Percentiles rank a stretch among this genome's conserved stretches.
phyloP scores from a whole-genome alignment of 2,888 invertebrate species.

The Onthophagus sagittarius region DNA sequence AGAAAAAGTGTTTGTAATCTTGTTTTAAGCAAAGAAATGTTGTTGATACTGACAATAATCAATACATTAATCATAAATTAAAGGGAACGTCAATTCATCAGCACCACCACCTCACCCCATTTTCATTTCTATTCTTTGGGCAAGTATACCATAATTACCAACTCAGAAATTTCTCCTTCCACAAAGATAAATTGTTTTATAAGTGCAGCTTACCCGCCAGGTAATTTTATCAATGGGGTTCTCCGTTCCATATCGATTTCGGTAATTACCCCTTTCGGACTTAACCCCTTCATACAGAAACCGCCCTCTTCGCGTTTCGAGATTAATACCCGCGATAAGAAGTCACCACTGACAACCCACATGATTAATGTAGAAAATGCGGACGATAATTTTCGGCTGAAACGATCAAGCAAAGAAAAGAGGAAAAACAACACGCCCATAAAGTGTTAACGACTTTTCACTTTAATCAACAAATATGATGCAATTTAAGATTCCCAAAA shows the following conservation, averaged over 20 bases:
- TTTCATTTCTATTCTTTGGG: background rate
- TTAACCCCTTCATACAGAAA: background rate
- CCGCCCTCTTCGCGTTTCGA: slow-evolving; percentile 4
- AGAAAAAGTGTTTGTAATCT: too few species aligned
- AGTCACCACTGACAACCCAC: slow-evolving; percentile 2
- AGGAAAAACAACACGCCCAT: background rate
- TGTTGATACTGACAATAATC: too few species aligned
- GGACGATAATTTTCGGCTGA: slow-evolving; percentile 5
- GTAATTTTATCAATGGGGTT: slow-evolving; percentile 16
- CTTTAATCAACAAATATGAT: background rate
- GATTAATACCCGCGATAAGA: slow-evolving; percentile 15
- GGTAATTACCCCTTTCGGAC: slow-evolving; percentile 16
- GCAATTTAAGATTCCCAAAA: too few species aligned
- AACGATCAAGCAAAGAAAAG: background rate
- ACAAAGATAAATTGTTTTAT: slow-evolving; percentile 22
- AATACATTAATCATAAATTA: too few species aligned
- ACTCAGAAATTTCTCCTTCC: slow-evolving; percentile 9
- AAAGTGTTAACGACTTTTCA: background rate
- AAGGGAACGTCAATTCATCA: background rate
- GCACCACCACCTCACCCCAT: background rate
- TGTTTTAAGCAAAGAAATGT: too few species aligned
- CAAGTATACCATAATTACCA: slow-evolving; percentile 15
- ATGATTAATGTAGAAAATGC: slow-evolving; percentile 8
- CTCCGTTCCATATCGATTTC: slow-evolving; percentile 17
- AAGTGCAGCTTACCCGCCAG: slow-evolving; percentile 16